phyloP scores from a whole-genome alignment of 2,797 vertebrate genomes.

The Cuculus canorus region DNA sequence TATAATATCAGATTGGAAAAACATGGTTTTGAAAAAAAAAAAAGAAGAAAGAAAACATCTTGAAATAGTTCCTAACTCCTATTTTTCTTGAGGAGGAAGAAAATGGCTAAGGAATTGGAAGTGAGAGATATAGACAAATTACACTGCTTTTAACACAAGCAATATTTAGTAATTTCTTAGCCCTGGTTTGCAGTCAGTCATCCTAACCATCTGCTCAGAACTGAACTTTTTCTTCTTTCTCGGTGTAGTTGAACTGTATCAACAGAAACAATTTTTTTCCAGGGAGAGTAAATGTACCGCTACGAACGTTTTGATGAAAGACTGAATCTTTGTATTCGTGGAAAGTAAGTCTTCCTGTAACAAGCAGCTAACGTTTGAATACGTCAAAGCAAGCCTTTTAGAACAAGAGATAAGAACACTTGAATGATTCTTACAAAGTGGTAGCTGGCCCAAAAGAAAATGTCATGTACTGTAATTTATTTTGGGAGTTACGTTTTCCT shows the following conservation, averaged over 20 bases:
- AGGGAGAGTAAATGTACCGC: slow-evolving; percentile 45
- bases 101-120: background rate
- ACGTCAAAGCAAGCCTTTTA: slow-evolving; percentile 48
- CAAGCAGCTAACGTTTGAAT: slow-evolving; percentile 57
- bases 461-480: slow-evolving; percentile 3
- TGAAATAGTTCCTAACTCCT: background rate
- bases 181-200: slow-evolving; percentile 48
- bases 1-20: background rate
- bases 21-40: background rate
- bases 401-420: slow-evolving; percentile 58
- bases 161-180: slow-evolving; percentile 41
- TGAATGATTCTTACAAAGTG: slow-evolving; percentile 37
- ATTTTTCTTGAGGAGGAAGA: background rate
- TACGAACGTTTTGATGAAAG: slow-evolving; percentile 51
- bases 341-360: slow-evolving; percentile 55
- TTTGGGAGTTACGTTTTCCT: slow-evolving; percentile 22
- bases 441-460: slow-evolving; percentile 42
- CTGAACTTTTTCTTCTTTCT: slow-evolving; percentile 65
- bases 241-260: slow-evolving; percentile 59
- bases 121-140: slow-evolving; percentile 6
- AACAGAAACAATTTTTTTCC: slow-evolving; percentile 63
- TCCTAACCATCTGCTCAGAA: slow-evolving; percentile 56
- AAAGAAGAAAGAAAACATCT: background rate
- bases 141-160: slow-evolving; percentile 17
- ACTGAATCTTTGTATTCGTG: slow-evolving; percentile 52